Conservation (phyloP, 2,797 vertebrate genomes). For the Nasua narica region DNA sequence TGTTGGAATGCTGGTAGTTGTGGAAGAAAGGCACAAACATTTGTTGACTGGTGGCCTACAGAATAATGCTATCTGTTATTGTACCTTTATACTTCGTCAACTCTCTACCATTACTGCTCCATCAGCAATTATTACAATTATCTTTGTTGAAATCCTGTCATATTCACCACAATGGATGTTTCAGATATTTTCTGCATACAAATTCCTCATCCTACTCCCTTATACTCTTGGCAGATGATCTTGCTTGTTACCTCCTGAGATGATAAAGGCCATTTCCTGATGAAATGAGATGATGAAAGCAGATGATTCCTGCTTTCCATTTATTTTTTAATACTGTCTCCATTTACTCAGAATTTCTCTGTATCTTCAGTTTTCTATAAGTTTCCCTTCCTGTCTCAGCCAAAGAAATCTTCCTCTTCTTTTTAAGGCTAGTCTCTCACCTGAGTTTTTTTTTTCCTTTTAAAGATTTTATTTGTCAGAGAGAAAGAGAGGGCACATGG, state of each 20-base stretch:
- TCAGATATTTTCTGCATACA: conserved; percentile 11
- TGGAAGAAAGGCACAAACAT: background rate
- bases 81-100: background rate
- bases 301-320: background rate
- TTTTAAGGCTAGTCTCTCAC: too few species aligned
- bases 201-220: background rate
- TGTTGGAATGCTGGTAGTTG: background rate
- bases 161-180: background rate
- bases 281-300: background rate
- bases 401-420: background rate
- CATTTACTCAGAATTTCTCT: background rate
- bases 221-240: background rate
- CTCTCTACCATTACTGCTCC: background rate
- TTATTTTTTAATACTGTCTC: background rate
- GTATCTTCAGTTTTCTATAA: conserved; percentile 25
- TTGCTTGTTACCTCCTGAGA: background rate
- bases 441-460: background rate
- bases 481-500: too few species aligned
- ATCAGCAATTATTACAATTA: background rate
- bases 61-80: background rate
- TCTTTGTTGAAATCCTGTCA: background rate
- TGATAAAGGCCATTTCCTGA: background rate
- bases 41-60: background rate
- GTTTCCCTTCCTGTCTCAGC: background rate
- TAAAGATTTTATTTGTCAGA: too few species aligned